A percentile compares a stretch with the other conserved stretches of the same genome.
phyloP scores from a whole-genome alignment of 2,797 vertebrate species.

The Malurus leucopterus region DNA sequence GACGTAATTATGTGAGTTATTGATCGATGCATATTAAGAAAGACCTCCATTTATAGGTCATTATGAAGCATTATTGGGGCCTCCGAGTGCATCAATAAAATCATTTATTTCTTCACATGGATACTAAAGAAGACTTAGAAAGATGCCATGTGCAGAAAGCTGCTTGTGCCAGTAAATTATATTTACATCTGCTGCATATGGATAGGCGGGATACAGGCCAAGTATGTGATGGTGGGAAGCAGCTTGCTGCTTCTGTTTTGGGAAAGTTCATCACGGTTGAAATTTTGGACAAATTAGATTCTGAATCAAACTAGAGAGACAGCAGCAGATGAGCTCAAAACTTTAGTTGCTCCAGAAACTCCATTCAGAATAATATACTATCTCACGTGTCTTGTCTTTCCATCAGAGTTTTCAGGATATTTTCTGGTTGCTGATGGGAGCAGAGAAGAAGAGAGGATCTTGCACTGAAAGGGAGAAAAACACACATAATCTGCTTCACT shows the following conservation, averaged over 20 bases:
- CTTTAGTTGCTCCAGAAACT: conserved; percentile 57
- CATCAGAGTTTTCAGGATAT: neutral
- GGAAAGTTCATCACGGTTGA: conserved; percentile 73
- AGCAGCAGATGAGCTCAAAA: conserved; percentile 55
- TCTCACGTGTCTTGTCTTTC: neutral
- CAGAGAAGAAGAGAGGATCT: neutral
- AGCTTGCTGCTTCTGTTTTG: conserved; percentile 78
- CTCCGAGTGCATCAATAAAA: conserved; percentile 53
- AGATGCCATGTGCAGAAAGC: conserved; percentile 68
- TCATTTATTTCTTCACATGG: conserved; percentile 60
- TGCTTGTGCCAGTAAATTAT: conserved; percentile 71
- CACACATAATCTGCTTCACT: rapidly evolving
- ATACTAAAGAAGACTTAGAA: conserved; percentile 69
- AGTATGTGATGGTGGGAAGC: conserved; percentile 74
- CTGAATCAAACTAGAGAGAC: conserved; percentile 62
- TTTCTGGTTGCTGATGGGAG: neutral
- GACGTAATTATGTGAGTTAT: conserved; percentile 55
- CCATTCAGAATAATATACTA: conserved; percentile 53
- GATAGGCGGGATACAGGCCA: conserved; percentile 73
- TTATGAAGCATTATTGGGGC: conserved; percentile 41
- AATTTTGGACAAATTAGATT: conserved; percentile 71
- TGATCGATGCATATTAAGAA: conserved; percentile 24
- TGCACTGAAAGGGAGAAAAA: neutral
- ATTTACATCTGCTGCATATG: conserved; percentile 77
- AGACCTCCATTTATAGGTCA: conserved; percentile 50